Evolutionary conservation across 1,140 invertebrate genomes (phyloP), one percentile per base, ranked within the genome.

Genomic region (Sycophaga agraensis): DNA sequence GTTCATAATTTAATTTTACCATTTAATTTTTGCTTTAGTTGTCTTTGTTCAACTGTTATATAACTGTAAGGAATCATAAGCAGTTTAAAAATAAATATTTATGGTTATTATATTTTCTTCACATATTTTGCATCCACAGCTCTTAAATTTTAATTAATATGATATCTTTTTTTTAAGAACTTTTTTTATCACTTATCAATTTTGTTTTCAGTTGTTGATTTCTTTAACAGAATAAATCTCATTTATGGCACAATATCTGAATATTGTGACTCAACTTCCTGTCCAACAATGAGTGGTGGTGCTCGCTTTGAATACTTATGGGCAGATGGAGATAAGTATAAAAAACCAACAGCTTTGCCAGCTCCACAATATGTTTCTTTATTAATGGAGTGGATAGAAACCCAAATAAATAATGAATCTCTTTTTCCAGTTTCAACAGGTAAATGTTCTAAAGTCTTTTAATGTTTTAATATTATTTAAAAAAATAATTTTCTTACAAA

Each of bases 171-270:
- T n/a, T n/a, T n/a, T n/a, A n/a, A n/a, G n/a, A n/a, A n/a, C n/a
- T n/a, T n/a, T n/a, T 39, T 8, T 45, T 21, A 2, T 9, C 14
- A 4, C 4, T 57, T 45, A 46, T 42, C 42, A 60, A 46, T 61
- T 64, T 71, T 72, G 59, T 51, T 75, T 81, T 65, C 77, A 96
- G 93, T 96, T 69, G 95, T 97, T 4, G 95, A 97, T 72, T 97
- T 97, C 76, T 97, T 97, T 78, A 97, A 97, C 78, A 86, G 94
- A 70, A 95, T 97, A 67, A 97, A 97, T 81, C 79, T 97, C 12
- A 92, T 97, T 68, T 93, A 93, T 79, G 95, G 95, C 8, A 94
- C 93, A 12, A 87, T 97, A 26, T 90, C 86, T 49, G 94, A 96
- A 73, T 91, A 87, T 74, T 97, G 95, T 73, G 93, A 91, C 42